A percentile compares a stretch with the other conserved stretches of the same genome.
phyloP scores from a whole-genome alignment of 2,797 vertebrate genomes.

The Sebastolobus altivelis region DNA sequence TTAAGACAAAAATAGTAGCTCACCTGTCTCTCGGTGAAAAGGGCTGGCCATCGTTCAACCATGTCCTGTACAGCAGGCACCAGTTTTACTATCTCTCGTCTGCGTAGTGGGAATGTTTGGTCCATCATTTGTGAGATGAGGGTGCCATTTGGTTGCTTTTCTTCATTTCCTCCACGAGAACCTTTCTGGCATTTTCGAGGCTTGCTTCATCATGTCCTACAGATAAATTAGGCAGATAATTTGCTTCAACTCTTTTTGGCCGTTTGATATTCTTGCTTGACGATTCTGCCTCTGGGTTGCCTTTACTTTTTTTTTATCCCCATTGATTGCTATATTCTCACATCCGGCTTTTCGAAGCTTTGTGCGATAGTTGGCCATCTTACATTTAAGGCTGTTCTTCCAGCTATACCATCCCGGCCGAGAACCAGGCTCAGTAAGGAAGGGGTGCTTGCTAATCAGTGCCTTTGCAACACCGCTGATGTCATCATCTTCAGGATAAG shows the following conservation, averaged over 20 bases:
- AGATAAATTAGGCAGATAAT: neutral
- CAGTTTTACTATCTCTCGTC: neutral
- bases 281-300: neutral
- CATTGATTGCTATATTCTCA: no score
- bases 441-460: no score
- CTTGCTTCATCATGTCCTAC: neutral
- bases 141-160: neutral
- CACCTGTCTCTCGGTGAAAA: neutral
- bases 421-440: no score
- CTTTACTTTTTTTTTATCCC: neutral
- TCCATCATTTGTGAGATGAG: neutral
- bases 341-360: no score
- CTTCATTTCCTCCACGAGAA: neutral
- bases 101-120: neutral
- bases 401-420: no score
- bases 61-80: neutral
- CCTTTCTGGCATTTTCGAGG: neutral
- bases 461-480: no score
- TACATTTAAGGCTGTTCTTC: no score
- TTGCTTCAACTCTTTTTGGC: neutral
- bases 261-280: neutral
- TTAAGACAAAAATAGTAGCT: neutral
- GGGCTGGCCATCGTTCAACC: neutral
- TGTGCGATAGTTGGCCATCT: no score
- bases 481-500: no score